Evolutionary conservation across 2,797 vertebrate species (phyloP).

Genomic region (Hybognathus amarus): DNA sequence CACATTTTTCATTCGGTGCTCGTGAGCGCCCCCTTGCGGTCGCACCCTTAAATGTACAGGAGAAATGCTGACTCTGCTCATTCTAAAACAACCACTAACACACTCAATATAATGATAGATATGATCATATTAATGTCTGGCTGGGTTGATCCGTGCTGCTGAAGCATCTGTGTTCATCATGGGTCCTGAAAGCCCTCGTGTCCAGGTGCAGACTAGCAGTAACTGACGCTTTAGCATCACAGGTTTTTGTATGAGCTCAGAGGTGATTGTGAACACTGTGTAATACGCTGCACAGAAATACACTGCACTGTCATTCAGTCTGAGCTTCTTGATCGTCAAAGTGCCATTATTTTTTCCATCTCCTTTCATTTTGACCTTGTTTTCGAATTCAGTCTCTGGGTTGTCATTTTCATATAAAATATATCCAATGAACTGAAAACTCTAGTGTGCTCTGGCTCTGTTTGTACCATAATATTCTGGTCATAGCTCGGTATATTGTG

Average conservation of each 20-base stretch:
- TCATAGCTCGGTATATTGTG: background rate
- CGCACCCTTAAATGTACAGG: too few relatives aligned
- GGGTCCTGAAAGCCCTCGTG: slow-evolving; percentile 15
- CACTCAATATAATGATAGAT: too few relatives aligned
- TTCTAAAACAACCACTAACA: too few relatives aligned
- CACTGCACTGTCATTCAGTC: slow-evolving; percentile 41
- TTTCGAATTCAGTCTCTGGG: slow-evolving; percentile 10
- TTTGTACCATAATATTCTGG: slow-evolving; percentile 40
- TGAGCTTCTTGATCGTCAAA: slow-evolving; percentile 7
- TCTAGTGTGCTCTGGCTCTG: background rate
- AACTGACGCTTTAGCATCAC: background rate
- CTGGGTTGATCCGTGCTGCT: too few relatives aligned
- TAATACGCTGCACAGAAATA: slow-evolving; percentile 51
- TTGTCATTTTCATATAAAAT: background rate
- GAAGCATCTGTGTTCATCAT: too few relatives aligned
- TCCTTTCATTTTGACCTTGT: slow-evolving; percentile 13
- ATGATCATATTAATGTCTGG: too few relatives aligned
- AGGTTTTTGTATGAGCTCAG: slow-evolving; percentile 18
- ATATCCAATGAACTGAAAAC: slow-evolving; percentile 43
- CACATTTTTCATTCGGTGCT: too few relatives aligned
- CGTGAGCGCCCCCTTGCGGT: too few relatives aligned
- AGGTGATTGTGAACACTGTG: slow-evolving; percentile 25
- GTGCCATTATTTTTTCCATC: background rate
- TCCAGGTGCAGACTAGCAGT: background rate
- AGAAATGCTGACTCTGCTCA: too few relatives aligned